Evolutionary conservation across 2,797 vertebrate genomes (phyloP).

Genomic region (Anisognathus igniventris): DNA sequence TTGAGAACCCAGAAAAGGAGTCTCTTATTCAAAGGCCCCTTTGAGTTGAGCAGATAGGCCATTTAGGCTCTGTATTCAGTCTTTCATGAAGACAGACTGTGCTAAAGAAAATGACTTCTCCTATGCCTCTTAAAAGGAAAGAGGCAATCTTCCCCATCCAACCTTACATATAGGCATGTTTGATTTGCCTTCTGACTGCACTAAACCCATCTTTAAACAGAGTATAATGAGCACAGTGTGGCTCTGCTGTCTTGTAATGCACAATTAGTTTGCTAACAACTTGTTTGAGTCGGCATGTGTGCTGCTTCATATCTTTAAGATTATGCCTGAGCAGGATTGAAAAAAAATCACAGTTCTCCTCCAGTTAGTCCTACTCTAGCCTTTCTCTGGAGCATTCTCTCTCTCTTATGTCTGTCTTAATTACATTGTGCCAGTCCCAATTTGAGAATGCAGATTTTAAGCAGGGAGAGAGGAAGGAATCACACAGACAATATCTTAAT

Average conservation of each 20-base stretch:
- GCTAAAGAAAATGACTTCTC: neutral
- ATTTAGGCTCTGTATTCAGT: neutral
- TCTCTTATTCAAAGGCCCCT: neutral
- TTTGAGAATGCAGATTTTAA: slow-evolving; percentile 31
- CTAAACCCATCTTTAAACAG: slow-evolving; percentile 30
- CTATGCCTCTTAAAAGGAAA: slow-evolving; percentile 15
- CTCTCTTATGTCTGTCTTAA: slow-evolving; percentile 48
- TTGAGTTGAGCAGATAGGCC: neutral
- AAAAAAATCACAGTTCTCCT: neutral
- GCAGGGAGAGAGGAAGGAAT: neutral
- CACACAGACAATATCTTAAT: neutral
- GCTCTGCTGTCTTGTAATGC: slow-evolving; percentile 60
- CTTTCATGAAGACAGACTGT: neutral
- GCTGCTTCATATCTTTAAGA: slow-evolving; percentile 45
- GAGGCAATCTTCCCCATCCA: neutral
- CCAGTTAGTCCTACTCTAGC: slow-evolving; percentile 14
- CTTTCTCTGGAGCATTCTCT: slow-evolving; percentile 20
- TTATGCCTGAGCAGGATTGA: slow-evolving; percentile 29
- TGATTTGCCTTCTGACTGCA: slow-evolving; percentile 30
- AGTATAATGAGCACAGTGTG: slow-evolving; percentile 33
- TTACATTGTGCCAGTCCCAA: slow-evolving; percentile 33
- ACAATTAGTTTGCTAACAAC: slow-evolving; percentile 63
- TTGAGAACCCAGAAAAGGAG: neutral
- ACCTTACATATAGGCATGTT: slow-evolving; percentile 6
- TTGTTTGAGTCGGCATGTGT: slow-evolving; percentile 36